A percentile compares a stretch with the other conserved stretches of the same genome.
phyloP scores from a whole-genome alignment of 2,797 vertebrate species.

The Yasuhikotakia modesta region DNA sequence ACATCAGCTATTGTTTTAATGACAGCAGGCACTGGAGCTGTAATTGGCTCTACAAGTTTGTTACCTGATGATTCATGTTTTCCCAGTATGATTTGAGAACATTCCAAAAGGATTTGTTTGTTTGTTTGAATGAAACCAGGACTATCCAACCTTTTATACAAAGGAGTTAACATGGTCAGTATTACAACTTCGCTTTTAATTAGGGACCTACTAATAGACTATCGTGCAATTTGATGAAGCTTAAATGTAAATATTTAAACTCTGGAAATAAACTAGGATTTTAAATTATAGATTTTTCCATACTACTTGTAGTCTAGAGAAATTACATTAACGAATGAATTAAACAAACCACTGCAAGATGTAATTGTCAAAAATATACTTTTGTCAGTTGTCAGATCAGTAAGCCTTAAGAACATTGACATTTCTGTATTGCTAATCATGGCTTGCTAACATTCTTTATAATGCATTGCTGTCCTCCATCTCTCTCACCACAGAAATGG shows the following conservation, averaged over 20 bases:
- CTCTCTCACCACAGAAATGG: slow-evolving; percentile 19
- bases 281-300: neutral
- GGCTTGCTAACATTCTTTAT: neutral
- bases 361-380: neutral
- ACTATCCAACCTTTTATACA: too few relatives aligned
- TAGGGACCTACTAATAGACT: too few relatives aligned
- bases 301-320: neutral
- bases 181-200: too few relatives aligned
- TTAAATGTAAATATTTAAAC: too few relatives aligned
- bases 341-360: neutral
- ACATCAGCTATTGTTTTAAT: neutral
- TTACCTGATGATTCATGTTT: too few relatives aligned
- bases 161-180: too few relatives aligned
- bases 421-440: neutral
- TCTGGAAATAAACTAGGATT: too few relatives aligned
- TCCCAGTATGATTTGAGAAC: too few relatives aligned
- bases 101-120: too few relatives aligned
- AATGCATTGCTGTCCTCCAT: neutral
- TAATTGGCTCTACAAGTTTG: too few relatives aligned
- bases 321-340: neutral
- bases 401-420: neutral
- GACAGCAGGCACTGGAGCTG: neutral
- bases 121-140: too few relatives aligned
- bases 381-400: neutral
- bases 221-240: neutral